These are phyloP conservation scores for Pedionomus torquatus DNA, from an alignment of 2,113 vertebrate genomes.

Conservation along the genomic window DNA sequence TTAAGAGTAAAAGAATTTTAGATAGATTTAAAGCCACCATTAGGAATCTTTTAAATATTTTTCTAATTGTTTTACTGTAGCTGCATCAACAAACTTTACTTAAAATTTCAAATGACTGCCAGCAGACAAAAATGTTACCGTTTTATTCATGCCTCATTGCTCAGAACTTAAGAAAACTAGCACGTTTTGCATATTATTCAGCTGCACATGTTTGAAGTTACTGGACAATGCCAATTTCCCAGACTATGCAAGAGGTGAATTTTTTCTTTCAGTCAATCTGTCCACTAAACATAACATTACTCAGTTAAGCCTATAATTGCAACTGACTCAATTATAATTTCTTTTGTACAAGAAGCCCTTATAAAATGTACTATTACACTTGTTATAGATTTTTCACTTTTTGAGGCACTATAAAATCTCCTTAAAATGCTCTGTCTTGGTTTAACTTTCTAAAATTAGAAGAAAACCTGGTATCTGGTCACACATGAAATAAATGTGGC, in stretches of 20 bases:
- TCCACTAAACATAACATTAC: background rate
- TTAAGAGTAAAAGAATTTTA: background rate
- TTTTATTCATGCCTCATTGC: constrained; percentile 57
- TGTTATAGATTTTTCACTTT: background rate
- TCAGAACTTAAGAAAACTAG: constrained; percentile 65
- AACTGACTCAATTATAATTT: background rate
- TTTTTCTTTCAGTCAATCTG: constrained; percentile 7
- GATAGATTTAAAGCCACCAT: constrained; percentile 37
- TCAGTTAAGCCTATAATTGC: background rate
- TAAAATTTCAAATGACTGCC: constrained; percentile 56
- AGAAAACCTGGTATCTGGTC: background rate
- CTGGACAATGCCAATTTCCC: constrained; percentile 34
- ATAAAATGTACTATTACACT: background rate
- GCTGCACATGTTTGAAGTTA: constrained; percentile 47
- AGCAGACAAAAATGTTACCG: constrained; percentile 25
- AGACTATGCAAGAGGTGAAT: constrained; percentile 1
- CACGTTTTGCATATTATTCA: constrained; percentile 55
- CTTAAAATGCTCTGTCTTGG: background rate
- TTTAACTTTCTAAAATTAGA: background rate
- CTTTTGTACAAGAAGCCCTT: background rate
- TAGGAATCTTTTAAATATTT: background rate
- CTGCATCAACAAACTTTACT: constrained; percentile 47
- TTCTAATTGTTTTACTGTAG: background rate
- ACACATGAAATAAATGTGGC: background rate
- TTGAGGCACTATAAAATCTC: background rate